Base-by-base conservation (phyloP, 2,113 vertebrate species). In the Rhabdomys dilectus region DNA sequence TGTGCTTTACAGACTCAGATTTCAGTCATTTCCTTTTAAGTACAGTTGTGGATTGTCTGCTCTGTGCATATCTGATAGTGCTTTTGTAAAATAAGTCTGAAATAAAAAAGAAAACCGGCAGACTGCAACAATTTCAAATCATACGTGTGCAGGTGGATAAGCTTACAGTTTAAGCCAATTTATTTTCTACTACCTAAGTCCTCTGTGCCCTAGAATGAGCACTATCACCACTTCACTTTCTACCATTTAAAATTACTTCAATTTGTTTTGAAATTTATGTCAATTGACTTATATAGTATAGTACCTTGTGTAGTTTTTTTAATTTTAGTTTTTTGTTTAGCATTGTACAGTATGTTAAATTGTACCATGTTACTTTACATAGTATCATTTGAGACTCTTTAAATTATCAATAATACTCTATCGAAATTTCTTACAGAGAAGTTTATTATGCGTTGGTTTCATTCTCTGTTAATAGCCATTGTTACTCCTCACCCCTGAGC, bases 21-120 rank as follows among this genome's bases (percentile, higher is more conserved):
- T 92, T 96, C 48, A 48, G 58, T n/a, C 16, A 39, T 68, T 88
- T 91, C 19, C 31, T 91, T 93, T 64, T 34, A 19, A 91, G 36
- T 91, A 19, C 24, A 39, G 24, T 42, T 88, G 42, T 60, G n/a
- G n/a, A 81, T 76, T 81, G 7, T 56, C 48, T 75, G 15, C 16
- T 72, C 31, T 91, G 17, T 76, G 5, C 4, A 12, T 86, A 86
- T 62, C 42, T 89, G 48, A 15, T 13, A 45, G 42, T 80, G 34
- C 10, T 56, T 29, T 56, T 39, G 13, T 39, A 66, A 96, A 88
- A 86, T n/a, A 39, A 31, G 31, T 64, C 45, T 24, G 31, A 87
- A 87, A 45, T 68, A 68, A 34, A 78, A 88, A 45, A 3, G 53
- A 86, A 48, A 89, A 73, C 21, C 70, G 62, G 26, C 22, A 88